Evolutionary conservation across 2,888 invertebrate genomes (phyloP).

Genomic region (Ophion costatus): DNA sequence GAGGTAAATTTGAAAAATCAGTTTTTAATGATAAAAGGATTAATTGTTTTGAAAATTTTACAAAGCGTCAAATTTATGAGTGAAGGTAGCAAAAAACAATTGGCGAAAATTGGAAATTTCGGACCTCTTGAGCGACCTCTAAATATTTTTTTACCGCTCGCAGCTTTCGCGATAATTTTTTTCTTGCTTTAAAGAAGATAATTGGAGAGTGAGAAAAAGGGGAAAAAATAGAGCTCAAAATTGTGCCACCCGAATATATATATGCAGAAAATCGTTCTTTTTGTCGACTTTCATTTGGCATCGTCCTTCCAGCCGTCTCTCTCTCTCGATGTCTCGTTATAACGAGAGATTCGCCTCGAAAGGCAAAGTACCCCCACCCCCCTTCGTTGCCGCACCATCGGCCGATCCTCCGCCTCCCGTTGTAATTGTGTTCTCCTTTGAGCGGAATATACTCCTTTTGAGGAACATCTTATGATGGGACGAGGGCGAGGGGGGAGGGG

Average conservation of each 20-base stretch:
- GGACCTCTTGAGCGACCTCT: too few relatives aligned
- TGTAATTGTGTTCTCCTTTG: background rate
- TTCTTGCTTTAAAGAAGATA: too few relatives aligned
- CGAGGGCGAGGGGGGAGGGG: background rate
- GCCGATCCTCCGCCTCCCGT: background rate
- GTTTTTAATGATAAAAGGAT: too few relatives aligned
- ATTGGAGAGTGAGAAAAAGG: too few relatives aligned
- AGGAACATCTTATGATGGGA: background rate
- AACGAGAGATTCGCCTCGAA: conserved; percentile 34
- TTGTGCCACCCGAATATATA: background rate
- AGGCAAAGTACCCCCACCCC: conserved; percentile 9
- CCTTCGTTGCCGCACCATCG: background rate
- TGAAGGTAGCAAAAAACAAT: too few relatives aligned
- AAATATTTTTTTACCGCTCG: too few relatives aligned
- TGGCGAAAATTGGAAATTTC: too few relatives aligned
- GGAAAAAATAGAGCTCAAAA: too few relatives aligned
- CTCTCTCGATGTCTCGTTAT: conserved; percentile 36
- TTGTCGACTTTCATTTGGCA: conserved; percentile 10
- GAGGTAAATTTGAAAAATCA: too few relatives aligned
- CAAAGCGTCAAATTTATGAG: too few relatives aligned
- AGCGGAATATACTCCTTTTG: background rate
- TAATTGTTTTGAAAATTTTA: too few relatives aligned
- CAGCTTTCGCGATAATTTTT: too few relatives aligned
- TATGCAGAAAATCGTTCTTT: conserved; percentile 14
- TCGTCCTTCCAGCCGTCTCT: conserved; percentile 15